These are phyloP conservation scores for Lates japonicus DNA, from an alignment of 2,797 vertebrate species.

Conservation along the genomic window DNA sequence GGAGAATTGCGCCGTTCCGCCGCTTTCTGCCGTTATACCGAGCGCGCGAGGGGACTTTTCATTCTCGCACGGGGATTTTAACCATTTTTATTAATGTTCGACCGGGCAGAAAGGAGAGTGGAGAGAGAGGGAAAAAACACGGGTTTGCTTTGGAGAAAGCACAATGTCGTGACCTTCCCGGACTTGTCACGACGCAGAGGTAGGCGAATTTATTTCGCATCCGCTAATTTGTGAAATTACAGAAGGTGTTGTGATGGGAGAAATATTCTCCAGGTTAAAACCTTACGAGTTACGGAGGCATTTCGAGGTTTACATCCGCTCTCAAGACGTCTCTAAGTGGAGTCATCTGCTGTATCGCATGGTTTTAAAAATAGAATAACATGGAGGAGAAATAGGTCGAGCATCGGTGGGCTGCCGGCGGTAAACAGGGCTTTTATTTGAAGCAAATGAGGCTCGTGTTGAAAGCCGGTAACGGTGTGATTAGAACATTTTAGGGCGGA, in stretches of 20 bases:
- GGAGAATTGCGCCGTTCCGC: conserved; percentile 96
- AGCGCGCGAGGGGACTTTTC: conserved; percentile 85
- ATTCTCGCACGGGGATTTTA: conserved; percentile 86
- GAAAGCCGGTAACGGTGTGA: conserved; percentile 71
- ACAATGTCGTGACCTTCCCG: conserved; percentile 99
- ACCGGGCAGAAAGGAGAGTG: conserved; percentile 58
- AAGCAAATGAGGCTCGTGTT: conserved; percentile 57
- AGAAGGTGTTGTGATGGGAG: conserved; percentile 85
- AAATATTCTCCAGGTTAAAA: conserved; percentile 80
- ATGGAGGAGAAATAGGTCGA: conserved; percentile 30
- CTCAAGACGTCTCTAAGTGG: conserved; percentile 38
- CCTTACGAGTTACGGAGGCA: conserved; percentile 85
- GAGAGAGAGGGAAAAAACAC: conserved; percentile 44
- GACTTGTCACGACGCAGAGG: conserved; percentile 99
- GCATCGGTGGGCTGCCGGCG: conserved; percentile 53
- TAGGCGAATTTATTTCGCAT: conserved; percentile 86
- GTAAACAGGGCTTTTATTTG: conserved; percentile 57
- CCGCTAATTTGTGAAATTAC: conserved; percentile 84
- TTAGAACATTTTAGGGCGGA: conserved; percentile 78
- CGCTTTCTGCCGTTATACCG: conserved; percentile 92
- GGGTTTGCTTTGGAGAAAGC: conserved; percentile 88
- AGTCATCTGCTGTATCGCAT: neutral
- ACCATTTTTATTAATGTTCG: conserved; percentile 80
- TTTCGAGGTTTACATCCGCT: conserved; percentile 84
- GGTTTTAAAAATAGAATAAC: conserved; percentile 4